Base-by-base conservation (phyloP, 2,888 invertebrate genomes). In the Tribolium freemani region DNA sequence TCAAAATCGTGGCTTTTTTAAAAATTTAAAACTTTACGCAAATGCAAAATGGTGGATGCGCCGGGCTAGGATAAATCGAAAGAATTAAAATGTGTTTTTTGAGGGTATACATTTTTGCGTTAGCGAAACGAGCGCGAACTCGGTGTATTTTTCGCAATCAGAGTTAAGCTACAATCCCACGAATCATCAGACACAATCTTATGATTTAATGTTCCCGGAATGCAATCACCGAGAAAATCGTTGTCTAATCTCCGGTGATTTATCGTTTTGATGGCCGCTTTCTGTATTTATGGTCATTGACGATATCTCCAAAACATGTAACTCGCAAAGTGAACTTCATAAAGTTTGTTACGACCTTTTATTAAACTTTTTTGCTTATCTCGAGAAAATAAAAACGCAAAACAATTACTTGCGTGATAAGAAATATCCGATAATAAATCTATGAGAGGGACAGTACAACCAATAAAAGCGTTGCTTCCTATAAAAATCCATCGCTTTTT, bases 361-460 rank as follows among this genome's bases (percentile, higher is more conserved):
- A 60, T 60, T 60, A 60, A 60, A 63, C 63, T 63, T 50, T 51
- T 48, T 63, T 48, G 50, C 63, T 63, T 63, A 63, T 63, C 50
- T 21, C 13, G 10, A 1, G 45, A 44, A 51, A 63, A 31, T 50
- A 50, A 63, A 63, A 6, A 51, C 51, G 50, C 50, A 11, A 48
- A 26, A 63, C 63, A 63, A 63, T 63, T 63, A 51, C 38, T 5
- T 5, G 11, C 13, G 11, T 50, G 31, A 63, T 50, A 50, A 50
- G 50, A 63, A 63, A 50, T 63, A 48, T 60, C 60, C 60, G 48
- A 48, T 11, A 48, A 60, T 60, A 60, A 60, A 60, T 60, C 60
- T 60, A 48, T 60, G 44, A 60, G 44, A 46, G 8, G 60, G 57
- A 58, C 57, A 58, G 44, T 58, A 20, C 44, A 20, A 10, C 57